phyloP scores from a whole-genome alignment of 2,113 vertebrate genomes.

The Colistium nudipinnis region DNA sequence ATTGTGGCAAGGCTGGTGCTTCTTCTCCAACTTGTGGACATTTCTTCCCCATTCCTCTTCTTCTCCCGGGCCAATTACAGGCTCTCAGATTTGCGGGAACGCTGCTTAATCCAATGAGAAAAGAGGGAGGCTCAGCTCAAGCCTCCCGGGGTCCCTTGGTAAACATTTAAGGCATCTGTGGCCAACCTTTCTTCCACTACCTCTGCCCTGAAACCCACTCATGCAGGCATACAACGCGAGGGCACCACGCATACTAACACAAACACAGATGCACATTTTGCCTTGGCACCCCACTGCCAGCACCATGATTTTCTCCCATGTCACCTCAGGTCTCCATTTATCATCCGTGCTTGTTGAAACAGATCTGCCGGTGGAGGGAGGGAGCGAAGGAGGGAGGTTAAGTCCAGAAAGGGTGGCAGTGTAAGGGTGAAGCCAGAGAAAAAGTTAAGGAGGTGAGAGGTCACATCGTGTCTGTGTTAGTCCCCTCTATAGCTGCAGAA shows the following conservation, averaged over 20 bases:
- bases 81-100: conserved; percentile 40
- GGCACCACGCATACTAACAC: conserved; percentile 2
- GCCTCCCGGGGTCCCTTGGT: conserved; percentile 67
- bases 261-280: conserved; percentile 15
- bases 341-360: conserved; percentile 61
- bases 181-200: conserved; percentile 64
- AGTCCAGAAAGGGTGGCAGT: conserved; percentile 18
- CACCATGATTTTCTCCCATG: conserved; percentile 45
- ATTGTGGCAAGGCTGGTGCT: conserved; percentile 17
- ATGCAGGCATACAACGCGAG: not conserved
- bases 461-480: conserved; percentile 37
- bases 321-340: conserved; percentile 49
- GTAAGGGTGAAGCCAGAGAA: conserved; percentile 37
- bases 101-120: conserved; percentile 62
- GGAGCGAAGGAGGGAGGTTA: too few species aligned
- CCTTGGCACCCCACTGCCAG: conserved; percentile 41
- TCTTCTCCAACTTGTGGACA: conserved; percentile 45
- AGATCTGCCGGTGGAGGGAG: conserved; percentile 37
- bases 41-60: conserved; percentile 44
- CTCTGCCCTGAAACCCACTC: conserved; percentile 49
- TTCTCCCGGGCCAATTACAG: conserved; percentile 48
- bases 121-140: conserved; percentile 62
- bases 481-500: conserved; percentile 27
- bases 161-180: conserved; percentile 67
- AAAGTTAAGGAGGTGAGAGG: conserved; percentile 53